Conservation (phyloP, 2,113 vertebrate species). For the Orycteropus afer region DNA sequence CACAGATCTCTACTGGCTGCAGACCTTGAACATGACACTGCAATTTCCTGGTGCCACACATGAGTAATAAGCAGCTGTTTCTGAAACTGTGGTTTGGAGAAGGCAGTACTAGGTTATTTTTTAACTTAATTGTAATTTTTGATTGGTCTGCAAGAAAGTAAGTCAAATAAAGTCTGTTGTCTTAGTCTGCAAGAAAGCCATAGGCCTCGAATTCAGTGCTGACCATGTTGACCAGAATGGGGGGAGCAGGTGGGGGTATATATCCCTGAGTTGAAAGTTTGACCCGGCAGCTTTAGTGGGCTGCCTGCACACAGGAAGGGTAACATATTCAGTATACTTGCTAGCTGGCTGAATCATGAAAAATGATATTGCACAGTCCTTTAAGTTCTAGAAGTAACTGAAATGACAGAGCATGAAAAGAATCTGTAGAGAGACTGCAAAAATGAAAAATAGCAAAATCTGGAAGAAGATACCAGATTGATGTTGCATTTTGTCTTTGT, state of each 20-base stretch:
- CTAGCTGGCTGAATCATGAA: not conserved
- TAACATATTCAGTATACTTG: not conserved
- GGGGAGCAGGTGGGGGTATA: conserved; percentile 43
- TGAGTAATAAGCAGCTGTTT: conserved; percentile 81
- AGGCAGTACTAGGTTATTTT: conserved; percentile 77
- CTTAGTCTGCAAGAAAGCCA: conserved; percentile 77
- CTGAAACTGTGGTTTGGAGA: conserved; percentile 80
- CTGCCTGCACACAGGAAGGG: not conserved
- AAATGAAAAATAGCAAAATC: conserved; percentile 74
- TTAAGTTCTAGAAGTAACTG: conserved; percentile 38
- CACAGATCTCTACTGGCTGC: conserved; percentile 69
- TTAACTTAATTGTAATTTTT: conserved; percentile 81
- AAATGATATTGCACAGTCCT: not conserved
- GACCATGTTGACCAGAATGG: conserved; percentile 77
- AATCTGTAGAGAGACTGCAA: conserved; percentile 76
- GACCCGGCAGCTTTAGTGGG: conserved; percentile 8
- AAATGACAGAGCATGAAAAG: conserved; percentile 56
- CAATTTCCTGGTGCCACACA: conserved; percentile 82
- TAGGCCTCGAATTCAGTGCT: conserved; percentile 76
- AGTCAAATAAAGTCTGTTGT: conserved; percentile 81
- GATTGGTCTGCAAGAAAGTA: conserved; percentile 81
- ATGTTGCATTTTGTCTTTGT: conserved; percentile 75
- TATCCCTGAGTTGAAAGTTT: conserved; percentile 64
- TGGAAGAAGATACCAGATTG: conserved; percentile 63
- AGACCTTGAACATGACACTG: conserved; percentile 78